phyloP scores from a whole-genome alignment of 2,888 invertebrate genomes.

The Stenoptilia bipunctidactyla region DNA sequence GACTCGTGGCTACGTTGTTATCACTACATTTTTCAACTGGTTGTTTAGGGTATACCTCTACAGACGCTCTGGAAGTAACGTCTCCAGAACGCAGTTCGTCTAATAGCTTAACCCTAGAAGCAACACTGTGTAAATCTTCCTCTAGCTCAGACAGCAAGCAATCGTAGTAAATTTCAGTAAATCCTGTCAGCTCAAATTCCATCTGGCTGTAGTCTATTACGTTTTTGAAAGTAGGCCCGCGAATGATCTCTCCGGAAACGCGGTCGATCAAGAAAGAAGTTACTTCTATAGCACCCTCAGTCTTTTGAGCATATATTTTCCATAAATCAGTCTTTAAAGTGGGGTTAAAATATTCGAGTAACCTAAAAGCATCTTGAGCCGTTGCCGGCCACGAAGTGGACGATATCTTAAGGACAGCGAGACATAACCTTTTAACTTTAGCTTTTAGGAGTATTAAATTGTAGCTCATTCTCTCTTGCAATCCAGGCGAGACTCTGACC shows the following conservation, averaged over 20 bases:
- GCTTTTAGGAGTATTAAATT: conserved; percentile 42
- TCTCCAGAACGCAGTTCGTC: conserved; percentile 37
- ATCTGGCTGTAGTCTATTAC: conserved; percentile 51
- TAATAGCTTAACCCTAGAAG: conserved; percentile 45
- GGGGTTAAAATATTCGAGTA: conserved; percentile 57
- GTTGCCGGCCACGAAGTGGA: conserved; percentile 41
- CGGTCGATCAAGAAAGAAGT: conserved; percentile 49
- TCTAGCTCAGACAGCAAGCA: conserved; percentile 37
- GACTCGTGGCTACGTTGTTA: conserved; percentile 8
- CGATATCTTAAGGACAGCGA: conserved; percentile 49
- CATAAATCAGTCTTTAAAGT: conserved; percentile 40
- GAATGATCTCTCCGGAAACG: conserved; percentile 49
- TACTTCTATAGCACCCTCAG: conserved; percentile 29
- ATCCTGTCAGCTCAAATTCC: conserved; percentile 53
- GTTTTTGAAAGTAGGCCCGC: conserved; percentile 50
- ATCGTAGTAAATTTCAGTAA: conserved; percentile 51
- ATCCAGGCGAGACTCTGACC: conserved; percentile 41
- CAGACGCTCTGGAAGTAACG: conserved; percentile 28
- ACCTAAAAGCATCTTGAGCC: conserved; percentile 45
- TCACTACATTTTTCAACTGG: conserved; percentile 9
- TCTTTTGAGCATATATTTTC: conserved; percentile 48
- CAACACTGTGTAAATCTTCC: conserved; percentile 43
- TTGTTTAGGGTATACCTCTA: conserved; percentile 18
- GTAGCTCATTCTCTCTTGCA: conserved; percentile 49
- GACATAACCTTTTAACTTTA: conserved; percentile 44